phyloP scores from a whole-genome alignment of 1,140 invertebrate species.

The Heliconius hermathena region DNA sequence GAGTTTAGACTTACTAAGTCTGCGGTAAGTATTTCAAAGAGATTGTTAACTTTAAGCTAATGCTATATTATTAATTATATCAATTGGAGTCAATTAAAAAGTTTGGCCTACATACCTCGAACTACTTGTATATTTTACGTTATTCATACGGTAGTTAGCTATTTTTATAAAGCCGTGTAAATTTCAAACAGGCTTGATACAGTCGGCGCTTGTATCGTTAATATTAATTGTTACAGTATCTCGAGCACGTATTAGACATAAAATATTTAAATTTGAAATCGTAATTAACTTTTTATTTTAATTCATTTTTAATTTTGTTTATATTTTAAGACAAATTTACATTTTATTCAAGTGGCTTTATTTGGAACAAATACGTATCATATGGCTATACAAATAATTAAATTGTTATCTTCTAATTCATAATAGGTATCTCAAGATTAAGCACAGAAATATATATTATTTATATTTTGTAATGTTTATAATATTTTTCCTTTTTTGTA shows the following conservation, averaged over 20 bases:
- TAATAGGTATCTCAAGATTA: no score
- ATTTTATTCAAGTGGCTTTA: no score
- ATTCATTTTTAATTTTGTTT: not conserved
- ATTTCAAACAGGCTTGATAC: not conserved
- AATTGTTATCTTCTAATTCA: no score
- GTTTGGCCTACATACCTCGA: not conserved
- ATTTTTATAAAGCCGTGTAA: slow-evolving; percentile 5
- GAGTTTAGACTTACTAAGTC: not conserved
- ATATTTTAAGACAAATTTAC: no score
- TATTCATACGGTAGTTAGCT: slow-evolving; percentile 1
- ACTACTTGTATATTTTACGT: slow-evolving; percentile 4
- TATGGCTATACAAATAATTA: no score
- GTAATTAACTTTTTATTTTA: not conserved
- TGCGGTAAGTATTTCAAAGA: not conserved
- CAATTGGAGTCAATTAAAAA: slow-evolving; percentile 4
- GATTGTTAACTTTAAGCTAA: not conserved
- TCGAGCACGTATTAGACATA: not conserved
- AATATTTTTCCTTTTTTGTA: not conserved
- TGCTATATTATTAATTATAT: slow-evolving; percentile 1
- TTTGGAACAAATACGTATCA: no score
- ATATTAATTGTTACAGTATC: not conserved
- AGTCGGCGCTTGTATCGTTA: not conserved
- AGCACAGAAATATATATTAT: no score
- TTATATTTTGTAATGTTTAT: no score
- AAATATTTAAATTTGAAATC: not conserved